A percentile compares a stretch with the other conserved stretches of the same genome.
phyloP scores from a whole-genome alignment of 2,113 vertebrate genomes.

The Paraplagusia blochii region DNA sequence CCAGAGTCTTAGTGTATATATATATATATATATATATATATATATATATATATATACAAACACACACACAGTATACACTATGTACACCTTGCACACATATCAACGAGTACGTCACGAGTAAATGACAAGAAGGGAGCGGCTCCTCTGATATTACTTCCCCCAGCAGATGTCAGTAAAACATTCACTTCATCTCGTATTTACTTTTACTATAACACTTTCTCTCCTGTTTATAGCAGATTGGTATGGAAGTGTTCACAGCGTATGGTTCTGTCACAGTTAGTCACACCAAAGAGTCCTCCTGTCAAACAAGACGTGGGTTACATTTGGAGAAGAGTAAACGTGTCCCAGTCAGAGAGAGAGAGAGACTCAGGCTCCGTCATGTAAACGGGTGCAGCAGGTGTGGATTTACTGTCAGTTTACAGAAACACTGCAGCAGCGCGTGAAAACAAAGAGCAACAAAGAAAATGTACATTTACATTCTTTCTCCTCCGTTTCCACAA shows the following conservation, averaged over 20 bases:
- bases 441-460: neutral
- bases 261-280: slow-evolving; percentile 11
- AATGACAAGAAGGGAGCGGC: neutral
- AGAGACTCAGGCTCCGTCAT: neutral
- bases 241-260: too few relatives aligned
- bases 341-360: slow-evolving; percentile 2
- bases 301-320: slow-evolving; percentile 26
- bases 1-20: too few relatives aligned
- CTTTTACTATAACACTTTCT: slow-evolving; percentile 13
- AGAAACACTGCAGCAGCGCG: neutral
- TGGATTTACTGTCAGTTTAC: slow-evolving; percentile 22
- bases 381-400: slow-evolving; percentile 20
- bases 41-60: neutral
- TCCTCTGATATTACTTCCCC: slow-evolving; percentile 38
- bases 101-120: neutral
- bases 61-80: slow-evolving; percentile 3
- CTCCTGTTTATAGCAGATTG: slow-evolving; percentile 8
- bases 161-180: slow-evolving; percentile 75
- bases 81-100: slow-evolving; percentile 1
- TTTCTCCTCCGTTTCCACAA: neutral
- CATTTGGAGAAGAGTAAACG: slow-evolving; percentile 23
- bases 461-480: neutral
- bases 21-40: too few relatives aligned
- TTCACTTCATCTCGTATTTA: slow-evolving; percentile 30
- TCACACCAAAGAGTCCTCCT: slow-evolving; percentile 22